Conservation (phyloP, 2,888 invertebrate genomes). For the Eristalis arbustorum region DNA sequence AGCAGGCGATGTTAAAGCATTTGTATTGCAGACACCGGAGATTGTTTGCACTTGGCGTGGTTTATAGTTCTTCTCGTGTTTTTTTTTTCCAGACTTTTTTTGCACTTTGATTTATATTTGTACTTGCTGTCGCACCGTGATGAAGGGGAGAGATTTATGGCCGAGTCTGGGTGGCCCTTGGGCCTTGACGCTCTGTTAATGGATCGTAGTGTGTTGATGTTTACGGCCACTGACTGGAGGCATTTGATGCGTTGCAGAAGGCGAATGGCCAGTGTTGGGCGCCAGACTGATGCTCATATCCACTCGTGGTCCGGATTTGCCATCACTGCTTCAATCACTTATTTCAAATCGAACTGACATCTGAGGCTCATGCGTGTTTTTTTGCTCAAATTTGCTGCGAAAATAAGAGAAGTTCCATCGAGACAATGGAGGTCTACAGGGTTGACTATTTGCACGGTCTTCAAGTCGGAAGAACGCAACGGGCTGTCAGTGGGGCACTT, state of each 20-base stretch:
- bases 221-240: too few relatives aligned
- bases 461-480: too few relatives aligned
- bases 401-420: too few relatives aligned
- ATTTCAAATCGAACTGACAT: too few relatives aligned
- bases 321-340: too few relatives aligned
- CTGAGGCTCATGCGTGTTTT: too few relatives aligned
- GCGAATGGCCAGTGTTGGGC: background rate
- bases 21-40: slow-evolving; percentile 60
- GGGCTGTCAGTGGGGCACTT: too few relatives aligned
- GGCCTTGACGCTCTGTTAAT: background rate
- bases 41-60: slow-evolving; percentile 48
- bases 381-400: too few relatives aligned
- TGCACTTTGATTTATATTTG: slow-evolving; percentile 48
- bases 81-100: too few relatives aligned
- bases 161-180: background rate
- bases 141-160: slow-evolving; percentile 22
- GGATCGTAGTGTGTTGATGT: background rate
- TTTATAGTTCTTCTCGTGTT: slow-evolving; percentile 38
- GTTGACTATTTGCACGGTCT: too few relatives aligned
- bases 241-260: background rate
- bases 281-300: background rate
- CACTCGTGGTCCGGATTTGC: too few relatives aligned
- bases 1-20: slow-evolving; percentile 40
- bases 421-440: too few relatives aligned
- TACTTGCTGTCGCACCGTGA: background rate